These are phyloP conservation scores for Rhyzopertha dominica DNA, from an alignment of 1,140 invertebrate genomes.

Conservation along the genomic window DNA sequence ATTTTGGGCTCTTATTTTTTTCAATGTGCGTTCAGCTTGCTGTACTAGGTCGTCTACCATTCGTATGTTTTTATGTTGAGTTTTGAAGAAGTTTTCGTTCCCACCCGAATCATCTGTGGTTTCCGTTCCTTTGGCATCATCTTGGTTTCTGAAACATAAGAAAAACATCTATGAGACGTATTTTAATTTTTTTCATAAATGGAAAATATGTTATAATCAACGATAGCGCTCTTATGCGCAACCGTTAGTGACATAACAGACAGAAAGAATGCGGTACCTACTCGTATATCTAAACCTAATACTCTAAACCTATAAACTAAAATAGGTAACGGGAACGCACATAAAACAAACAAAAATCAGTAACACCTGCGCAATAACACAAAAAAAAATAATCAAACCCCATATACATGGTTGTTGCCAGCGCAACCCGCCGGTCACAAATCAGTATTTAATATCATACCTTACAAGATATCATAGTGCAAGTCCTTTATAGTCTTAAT, in stretches of 20 bases:
- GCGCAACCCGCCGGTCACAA: too few species aligned
- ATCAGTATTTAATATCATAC: too few species aligned
- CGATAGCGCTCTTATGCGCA: neutral
- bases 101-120: neutral
- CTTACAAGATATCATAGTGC: too few species aligned
- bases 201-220: neutral
- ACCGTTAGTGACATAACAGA: neutral
- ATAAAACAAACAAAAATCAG: too few species aligned
- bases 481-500: too few species aligned
- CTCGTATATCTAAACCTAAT: too few species aligned
- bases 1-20: conserved; percentile 2
- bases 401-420: too few species aligned
- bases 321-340: too few species aligned
- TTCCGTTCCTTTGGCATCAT: neutral
- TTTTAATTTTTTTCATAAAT: conserved; percentile 1
- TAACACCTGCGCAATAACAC: too few species aligned
- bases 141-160: conserved; percentile 2
- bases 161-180: neutral
- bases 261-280: neutral
- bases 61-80: conserved; percentile 1
- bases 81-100: conserved; percentile 3
- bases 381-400: too few species aligned
- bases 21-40: conserved; percentile 5
- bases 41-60: conserved; percentile 10
- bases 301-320: too few species aligned